A percentile compares a stretch with the other conserved stretches of the same genome.
These are phyloP conservation scores for Pao palembangensis DNA, from an alignment of 2,113 vertebrate genomes.

Conservation along the genomic window DNA sequence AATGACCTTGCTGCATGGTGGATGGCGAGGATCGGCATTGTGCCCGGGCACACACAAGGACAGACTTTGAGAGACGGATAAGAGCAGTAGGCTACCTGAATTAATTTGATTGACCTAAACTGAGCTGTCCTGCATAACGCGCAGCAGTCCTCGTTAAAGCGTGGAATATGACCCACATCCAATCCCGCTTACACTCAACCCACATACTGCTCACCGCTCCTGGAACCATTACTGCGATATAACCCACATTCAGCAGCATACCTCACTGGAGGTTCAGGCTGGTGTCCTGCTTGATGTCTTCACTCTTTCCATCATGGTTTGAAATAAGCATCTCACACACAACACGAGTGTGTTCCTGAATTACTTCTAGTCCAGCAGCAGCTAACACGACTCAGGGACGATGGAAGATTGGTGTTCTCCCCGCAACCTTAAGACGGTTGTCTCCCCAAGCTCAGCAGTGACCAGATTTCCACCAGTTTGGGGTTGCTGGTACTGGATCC, in stretches of 20 bases:
- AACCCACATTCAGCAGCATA: constrained; percentile 23
- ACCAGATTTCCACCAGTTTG: not conserved
- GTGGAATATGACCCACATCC: constrained; percentile 37
- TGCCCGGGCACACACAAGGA: constrained; percentile 2
- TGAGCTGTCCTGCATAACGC: constrained; percentile 16
- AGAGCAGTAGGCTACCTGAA: not conserved
- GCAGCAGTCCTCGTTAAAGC: constrained; percentile 24
- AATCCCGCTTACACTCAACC: constrained; percentile 35
- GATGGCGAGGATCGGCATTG: constrained; percentile 2
- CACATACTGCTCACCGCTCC: constrained; percentile 25
- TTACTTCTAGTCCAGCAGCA: too few relatives aligned
- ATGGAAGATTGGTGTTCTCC: too few relatives aligned
- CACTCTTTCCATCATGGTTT: not conserved
- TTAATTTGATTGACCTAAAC: constrained; percentile 22
- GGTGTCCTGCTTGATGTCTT: not conserved
- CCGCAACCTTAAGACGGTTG: too few relatives aligned
- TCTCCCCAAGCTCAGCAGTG: not conserved
- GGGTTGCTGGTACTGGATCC: too few relatives aligned
- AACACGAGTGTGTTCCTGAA: not conserved
- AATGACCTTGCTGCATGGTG: constrained; percentile 63
- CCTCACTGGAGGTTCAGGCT: not conserved
- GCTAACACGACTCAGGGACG: too few relatives aligned
- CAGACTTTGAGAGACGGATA: constrained; percentile 22
- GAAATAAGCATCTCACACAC: not conserved
- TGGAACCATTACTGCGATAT: constrained; percentile 29